Conservation (phyloP, 2,888 invertebrate species). For the Nephrotoma appendiculata region DNA sequence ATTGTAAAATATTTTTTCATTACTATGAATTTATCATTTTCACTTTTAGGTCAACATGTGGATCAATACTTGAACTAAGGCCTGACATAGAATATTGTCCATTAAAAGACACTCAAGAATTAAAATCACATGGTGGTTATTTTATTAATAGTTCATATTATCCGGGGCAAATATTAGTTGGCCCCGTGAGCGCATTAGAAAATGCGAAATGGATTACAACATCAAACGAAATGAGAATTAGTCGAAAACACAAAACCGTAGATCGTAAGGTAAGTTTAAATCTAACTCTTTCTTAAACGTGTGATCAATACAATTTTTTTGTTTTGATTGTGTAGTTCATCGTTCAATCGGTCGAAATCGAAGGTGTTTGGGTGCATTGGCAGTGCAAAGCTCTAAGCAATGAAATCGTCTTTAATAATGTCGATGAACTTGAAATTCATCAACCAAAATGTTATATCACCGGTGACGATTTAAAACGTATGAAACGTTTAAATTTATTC, state of each 20-base stretch:
- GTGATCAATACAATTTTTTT: background rate
- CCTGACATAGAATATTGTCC: conserved; percentile 50
- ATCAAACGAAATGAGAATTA: conserved; percentile 56
- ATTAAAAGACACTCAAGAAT: conserved; percentile 50
- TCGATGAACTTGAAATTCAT: conserved; percentile 41
- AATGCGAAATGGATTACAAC: conserved; percentile 68
- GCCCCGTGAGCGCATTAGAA: conserved; percentile 57
- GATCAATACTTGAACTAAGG: conserved; percentile 29
- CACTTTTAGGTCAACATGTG: conserved; percentile 26
- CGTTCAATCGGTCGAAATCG: conserved; percentile 69
- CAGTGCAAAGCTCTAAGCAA: conserved; percentile 59
- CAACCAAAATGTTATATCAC: conserved; percentile 53
- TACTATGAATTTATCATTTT: background rate
- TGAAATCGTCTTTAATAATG: conserved; percentile 30
- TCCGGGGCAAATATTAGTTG: conserved; percentile 60
- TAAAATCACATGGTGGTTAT: conserved; percentile 42
- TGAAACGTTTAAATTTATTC: conserved; percentile 73
- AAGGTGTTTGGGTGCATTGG: conserved; percentile 76
- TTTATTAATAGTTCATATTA: conserved; percentile 42
- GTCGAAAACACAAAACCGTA: conserved; percentile 42
- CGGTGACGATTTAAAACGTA: conserved; percentile 65
- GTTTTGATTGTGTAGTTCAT: conserved; percentile 40
- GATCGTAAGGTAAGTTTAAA: conserved; percentile 35
- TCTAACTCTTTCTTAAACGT: background rate
- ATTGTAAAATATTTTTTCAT: background rate